phyloP scores from a whole-genome alignment of 2,113 vertebrate species.

The Tricholaema leucomelas region DNA sequence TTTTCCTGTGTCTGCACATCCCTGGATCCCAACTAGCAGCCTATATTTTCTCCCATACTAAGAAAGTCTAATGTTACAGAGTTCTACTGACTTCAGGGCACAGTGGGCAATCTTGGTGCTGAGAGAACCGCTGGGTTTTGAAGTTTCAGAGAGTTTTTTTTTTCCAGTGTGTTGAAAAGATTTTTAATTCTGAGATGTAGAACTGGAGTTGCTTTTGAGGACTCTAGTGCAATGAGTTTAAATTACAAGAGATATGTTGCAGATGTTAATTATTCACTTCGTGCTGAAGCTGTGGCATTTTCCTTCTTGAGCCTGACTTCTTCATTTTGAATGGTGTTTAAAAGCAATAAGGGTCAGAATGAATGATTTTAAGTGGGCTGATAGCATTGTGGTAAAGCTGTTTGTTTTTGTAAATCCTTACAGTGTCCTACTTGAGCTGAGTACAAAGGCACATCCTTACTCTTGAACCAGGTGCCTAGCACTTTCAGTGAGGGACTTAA shows the following conservation, averaged over 20 bases:
- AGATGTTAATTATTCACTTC: not conserved
- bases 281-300: not conserved
- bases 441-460: not conserved
- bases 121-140: not conserved
- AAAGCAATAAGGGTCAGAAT: not conserved
- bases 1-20: not conserved
- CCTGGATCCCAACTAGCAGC: not conserved
- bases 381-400: not conserved
- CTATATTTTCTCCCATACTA: not conserved
- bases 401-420: not conserved
- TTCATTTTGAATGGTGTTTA: not conserved
- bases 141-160: not conserved
- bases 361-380: not conserved
- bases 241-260: not conserved
- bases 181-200: not conserved
- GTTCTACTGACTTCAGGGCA: not conserved
- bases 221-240: not conserved
- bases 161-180: not conserved
- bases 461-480: not conserved
- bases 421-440: not conserved
- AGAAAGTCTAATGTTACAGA: not conserved
- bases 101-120: not conserved
- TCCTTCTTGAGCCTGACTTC: not conserved
- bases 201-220: not conserved
- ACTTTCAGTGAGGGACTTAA: not conserved